Evolutionary conservation across 2,113 vertebrate species (phyloP).

Genomic region (Tupaia tana): DNA sequence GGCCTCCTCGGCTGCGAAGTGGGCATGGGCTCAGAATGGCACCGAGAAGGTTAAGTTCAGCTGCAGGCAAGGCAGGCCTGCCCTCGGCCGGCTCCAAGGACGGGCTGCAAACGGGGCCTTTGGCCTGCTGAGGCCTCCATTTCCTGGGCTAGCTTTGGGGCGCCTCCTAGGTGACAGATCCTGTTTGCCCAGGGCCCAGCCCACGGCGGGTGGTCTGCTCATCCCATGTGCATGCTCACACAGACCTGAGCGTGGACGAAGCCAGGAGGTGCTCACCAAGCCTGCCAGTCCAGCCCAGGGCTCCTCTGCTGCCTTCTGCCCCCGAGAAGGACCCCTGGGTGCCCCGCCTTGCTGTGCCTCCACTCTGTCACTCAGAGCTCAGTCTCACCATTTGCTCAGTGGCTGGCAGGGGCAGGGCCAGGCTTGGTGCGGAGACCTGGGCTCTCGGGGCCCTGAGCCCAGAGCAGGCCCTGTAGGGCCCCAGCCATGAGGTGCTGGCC

Average conservation of each 20-base stretch:
- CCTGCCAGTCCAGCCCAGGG: too few relatives aligned
- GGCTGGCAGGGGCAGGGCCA: neutral
- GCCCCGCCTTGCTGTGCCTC: neutral
- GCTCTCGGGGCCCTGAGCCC: too few relatives aligned
- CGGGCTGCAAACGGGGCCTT: fast-evolving
- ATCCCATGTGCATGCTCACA: neutral
- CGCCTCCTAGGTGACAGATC: neutral
- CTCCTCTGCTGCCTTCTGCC: fast-evolving
- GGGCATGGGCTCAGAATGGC: fast-evolving
- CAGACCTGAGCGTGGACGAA: neutral
- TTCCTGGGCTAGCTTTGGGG: neutral
- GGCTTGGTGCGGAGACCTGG: neutral
- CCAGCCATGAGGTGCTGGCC: neutral
- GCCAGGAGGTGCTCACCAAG: neutral
- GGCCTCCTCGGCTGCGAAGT: neutral
- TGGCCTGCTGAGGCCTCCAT: neutral
- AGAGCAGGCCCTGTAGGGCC: neutral
- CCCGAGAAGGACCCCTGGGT: neutral
- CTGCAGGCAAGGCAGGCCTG: too few relatives aligned
- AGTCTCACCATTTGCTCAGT: fast-evolving
- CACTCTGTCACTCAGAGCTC: neutral
- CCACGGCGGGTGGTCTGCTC: neutral
- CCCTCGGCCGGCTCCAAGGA: neutral
- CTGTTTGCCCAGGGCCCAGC: neutral
- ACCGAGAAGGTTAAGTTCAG: fast-evolving